A percentile compares a stretch with the other conserved stretches of the same genome.
Conservation (phyloP, 2,113 vertebrate genomes). For the Machaerirhynchus nigripectus region DNA sequence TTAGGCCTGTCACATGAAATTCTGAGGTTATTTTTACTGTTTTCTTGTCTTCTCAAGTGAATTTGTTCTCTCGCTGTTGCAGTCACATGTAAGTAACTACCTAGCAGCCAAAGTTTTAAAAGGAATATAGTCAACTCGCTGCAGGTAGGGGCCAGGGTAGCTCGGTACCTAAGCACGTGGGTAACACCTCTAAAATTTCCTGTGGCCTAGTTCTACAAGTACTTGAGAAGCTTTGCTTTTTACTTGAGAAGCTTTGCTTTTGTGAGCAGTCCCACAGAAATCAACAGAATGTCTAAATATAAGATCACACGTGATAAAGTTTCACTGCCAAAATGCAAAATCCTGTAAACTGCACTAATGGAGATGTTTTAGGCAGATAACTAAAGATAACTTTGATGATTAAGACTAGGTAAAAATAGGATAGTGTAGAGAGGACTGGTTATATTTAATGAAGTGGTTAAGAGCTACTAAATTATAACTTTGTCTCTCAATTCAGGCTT, state of each 20-base stretch:
- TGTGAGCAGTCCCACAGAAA: not conserved
- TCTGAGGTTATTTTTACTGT: not conserved
- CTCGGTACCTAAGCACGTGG: not conserved
- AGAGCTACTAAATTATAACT: not conserved
- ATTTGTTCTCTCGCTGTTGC: not conserved
- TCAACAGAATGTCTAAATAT: not conserved
- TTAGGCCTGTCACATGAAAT: not conserved
- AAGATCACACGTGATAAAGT: not conserved
- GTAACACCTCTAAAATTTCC: not conserved
- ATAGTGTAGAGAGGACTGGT: not conserved
- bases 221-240: not conserved
- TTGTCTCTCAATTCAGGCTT: not conserved
- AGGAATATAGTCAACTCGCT: not conserved
- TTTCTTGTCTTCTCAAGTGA: not conserved
- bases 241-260: not conserved
- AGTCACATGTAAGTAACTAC: not conserved
- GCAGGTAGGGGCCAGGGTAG: not conserved
- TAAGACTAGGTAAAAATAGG: not conserved
- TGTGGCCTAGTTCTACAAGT: not conserved
- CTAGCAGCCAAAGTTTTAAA: not conserved
- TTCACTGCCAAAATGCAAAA: not conserved
- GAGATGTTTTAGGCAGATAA: not conserved
- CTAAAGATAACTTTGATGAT: not conserved
- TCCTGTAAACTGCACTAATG: not conserved
- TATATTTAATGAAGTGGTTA: not conserved